A percentile compares a stretch with the other conserved stretches of the same genome.
These are phyloP conservation scores for Hydrozoanthus gracilis DNA, from an alignment of 92 coral and sea anemone species.

Conservation along the genomic window DNA sequence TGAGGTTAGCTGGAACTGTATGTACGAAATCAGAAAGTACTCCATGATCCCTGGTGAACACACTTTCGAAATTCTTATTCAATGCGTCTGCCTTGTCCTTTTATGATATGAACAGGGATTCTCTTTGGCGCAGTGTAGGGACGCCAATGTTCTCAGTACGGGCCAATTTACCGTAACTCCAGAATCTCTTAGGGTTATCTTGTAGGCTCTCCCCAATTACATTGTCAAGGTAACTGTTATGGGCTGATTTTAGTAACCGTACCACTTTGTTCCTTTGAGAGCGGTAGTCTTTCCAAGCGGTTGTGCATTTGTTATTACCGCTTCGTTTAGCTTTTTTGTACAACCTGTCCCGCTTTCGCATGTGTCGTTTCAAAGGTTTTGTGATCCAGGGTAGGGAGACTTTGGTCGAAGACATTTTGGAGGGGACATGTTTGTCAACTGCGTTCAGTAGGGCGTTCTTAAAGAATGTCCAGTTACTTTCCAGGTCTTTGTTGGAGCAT, in stretches of 20 bases:
- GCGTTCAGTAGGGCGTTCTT: too few relatives aligned
- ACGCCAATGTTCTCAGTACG: conserved; percentile 15
- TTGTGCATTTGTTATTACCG: conserved; percentile 1
- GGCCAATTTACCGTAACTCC: conserved; percentile 14
- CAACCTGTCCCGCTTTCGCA: conserved; percentile 23
- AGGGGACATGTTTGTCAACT: too few relatives aligned
- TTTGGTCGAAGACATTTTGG: background rate
- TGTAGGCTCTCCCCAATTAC: conserved; percentile 4
- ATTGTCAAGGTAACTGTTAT: conserved; percentile 2
- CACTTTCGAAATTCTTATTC: background rate
- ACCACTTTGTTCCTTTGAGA: conserved; percentile 21
- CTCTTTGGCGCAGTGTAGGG: conserved; percentile 1
- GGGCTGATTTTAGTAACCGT: background rate
- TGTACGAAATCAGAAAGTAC: background rate
- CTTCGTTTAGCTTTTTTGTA: conserved; percentile 26
- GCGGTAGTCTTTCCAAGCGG: background rate
- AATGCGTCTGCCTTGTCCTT: conserved; percentile 7
- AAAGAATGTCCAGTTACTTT: background rate
- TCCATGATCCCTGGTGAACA: background rate
- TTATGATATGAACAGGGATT: background rate
- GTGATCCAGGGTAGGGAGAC: background rate
- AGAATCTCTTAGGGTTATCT: conserved; percentile 9
- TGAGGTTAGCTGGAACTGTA: too few relatives aligned
- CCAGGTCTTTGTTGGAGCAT: conserved; percentile 15
- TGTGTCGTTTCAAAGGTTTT: conserved; percentile 16